Evolutionary conservation across 2,113 vertebrate species (phyloP).

Genomic region (Struthidea cinerea): DNA sequence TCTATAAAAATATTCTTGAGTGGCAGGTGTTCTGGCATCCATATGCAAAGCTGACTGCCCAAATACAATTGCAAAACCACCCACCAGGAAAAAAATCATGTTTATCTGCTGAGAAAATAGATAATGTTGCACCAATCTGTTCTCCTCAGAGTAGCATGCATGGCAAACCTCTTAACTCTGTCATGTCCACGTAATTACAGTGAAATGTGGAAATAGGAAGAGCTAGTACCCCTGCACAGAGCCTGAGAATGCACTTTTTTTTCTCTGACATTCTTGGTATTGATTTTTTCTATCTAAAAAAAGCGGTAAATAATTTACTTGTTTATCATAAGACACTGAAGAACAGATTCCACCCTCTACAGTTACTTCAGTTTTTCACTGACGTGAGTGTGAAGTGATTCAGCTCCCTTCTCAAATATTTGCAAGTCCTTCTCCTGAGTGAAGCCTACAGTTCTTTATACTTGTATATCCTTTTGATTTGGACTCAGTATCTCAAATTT

Average conservation of each 20-base stretch:
- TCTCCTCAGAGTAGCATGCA: background rate
- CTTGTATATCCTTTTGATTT: background rate
- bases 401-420: background rate
- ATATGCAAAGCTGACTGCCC: constrained; percentile 21
- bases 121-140: background rate
- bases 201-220: background rate
- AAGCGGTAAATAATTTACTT: background rate
- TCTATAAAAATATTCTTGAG: constrained; percentile 50
- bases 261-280: background rate
- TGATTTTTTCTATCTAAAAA: background rate
- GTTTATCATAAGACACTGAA: background rate
- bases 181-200: background rate
- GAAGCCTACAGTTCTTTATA: background rate
- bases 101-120: constrained; percentile 61
- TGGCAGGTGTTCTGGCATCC: constrained; percentile 32
- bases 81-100: background rate
- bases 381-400: background rate
- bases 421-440: background rate
- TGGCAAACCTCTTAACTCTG: constrained; percentile 32
- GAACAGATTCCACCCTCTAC: background rate
- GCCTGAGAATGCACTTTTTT: background rate
- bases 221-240: background rate
- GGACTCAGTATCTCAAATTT: background rate
- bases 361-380: background rate
- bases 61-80: constrained; percentile 36